A percentile compares a stretch with the other conserved stretches of the same genome.
Conservation (phyloP, 2,797 vertebrate genomes). For the Danio jaintianensis region DNA sequence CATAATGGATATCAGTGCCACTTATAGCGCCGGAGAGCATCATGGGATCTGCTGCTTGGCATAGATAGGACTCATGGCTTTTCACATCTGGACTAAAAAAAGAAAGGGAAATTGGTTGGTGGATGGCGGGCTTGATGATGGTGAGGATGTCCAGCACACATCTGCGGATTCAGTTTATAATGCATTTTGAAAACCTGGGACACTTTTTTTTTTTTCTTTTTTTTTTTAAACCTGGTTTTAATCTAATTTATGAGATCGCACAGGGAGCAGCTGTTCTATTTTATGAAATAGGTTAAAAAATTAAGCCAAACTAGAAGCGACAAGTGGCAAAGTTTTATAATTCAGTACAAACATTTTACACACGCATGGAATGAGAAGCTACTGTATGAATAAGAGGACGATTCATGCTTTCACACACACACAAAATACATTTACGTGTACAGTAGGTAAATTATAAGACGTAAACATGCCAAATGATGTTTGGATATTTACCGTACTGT, state of each 20-base stretch:
- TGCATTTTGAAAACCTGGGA: constrained; percentile 60
- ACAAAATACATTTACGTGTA: constrained; percentile 19
- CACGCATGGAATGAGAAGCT: constrained; percentile 27
- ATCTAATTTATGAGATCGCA: constrained; percentile 62
- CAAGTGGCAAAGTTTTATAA: constrained; percentile 65
- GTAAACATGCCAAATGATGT: constrained; percentile 63
- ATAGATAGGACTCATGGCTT: constrained; percentile 38
- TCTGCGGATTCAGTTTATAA: constrained; percentile 67
- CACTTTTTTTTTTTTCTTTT: constrained; percentile 53
- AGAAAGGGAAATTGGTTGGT: constrained; percentile 24
- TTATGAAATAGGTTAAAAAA: constrained; percentile 58
- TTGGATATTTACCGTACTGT: constrained; percentile 55
- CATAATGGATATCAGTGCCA: constrained; percentile 26
- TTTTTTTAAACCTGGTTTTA: constrained; percentile 60
- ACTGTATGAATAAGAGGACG: constrained; percentile 21
- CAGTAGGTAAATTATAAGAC: constrained; percentile 32
- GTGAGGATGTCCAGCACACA: constrained; percentile 50
- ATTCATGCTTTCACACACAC: constrained; percentile 42
- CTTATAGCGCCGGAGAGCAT: constrained; percentile 25
- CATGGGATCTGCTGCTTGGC: constrained; percentile 35
- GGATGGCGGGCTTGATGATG: constrained; percentile 4
- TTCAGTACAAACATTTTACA: constrained; percentile 59
- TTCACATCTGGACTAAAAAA: constrained; percentile 37
- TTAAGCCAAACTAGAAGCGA: constrained; percentile 66
- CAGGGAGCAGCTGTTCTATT: constrained; percentile 45